Base-by-base conservation (phyloP, 1,140 invertebrate genomes). In the Bicyclus anynana region DNA sequence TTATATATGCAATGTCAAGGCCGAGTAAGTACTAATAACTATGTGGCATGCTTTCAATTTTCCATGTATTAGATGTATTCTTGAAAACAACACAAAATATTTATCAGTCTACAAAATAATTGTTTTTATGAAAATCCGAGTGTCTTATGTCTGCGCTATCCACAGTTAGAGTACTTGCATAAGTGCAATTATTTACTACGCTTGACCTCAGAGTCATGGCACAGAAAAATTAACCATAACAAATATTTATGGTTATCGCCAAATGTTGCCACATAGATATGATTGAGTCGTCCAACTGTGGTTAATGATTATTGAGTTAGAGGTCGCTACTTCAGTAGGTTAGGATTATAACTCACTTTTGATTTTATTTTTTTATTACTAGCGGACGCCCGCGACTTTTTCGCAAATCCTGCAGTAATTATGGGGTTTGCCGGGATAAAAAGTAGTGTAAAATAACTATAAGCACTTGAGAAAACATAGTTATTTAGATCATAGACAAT, bases 151-250 rank as follows among this genome's bases (percentile, higher is more conserved):
- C 51, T 59, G 51, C 48, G 26, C 21, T 21, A 18, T 20, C 1
- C 56, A 13, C n/a, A n/a, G n/a, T n/a, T n/a, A n/a, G n/a, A n/a
- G 10, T 29, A 82, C 65, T 71, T 49, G 60, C 68, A 69, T 57
- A 70, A 73, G 65, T 77, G 65, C 75, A 72, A 76, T 78, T 73
- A 77, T 75, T 85, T 77, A 77, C 73, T 70, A 66, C 61, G 65
- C 63, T 73, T 74, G 80, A 82, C 80, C 79, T 82, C 70, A 65
- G 62, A 62, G 69, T 66, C 62, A 67, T 69, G 63, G 69, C 60
- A 64, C 48, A 73, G 61, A 72, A 80, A 81, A 79, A 82, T 80
- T 77, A 80, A 74, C 72, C 70, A 62, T 76, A 33, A 63, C 67
- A 68, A 59, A 72, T 72, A 77, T 83, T 78, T 80, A 80, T 81